A percentile compares a stretch with the other conserved stretches of the same genome.
These are phyloP conservation scores for Crypturellus tataupa DNA, from an alignment of 2,797 vertebrate genomes.

Conservation along the genomic window DNA sequence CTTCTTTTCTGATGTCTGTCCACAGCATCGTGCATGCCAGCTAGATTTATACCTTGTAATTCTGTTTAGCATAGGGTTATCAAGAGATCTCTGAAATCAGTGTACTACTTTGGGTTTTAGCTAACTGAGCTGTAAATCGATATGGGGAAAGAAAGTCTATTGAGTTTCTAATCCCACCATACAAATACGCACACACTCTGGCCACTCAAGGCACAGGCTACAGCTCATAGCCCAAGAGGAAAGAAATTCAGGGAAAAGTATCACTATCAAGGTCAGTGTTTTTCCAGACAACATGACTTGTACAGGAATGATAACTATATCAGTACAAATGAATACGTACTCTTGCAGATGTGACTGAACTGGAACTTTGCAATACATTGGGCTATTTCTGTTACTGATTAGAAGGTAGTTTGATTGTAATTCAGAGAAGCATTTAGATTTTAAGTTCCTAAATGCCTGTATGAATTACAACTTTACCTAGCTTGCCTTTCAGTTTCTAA, in stretches of 20 bases:
- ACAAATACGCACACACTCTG: not conserved
- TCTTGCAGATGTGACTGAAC: not conserved
- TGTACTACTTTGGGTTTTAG: not conserved
- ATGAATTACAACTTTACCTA: not conserved
- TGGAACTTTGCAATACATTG: not conserved
- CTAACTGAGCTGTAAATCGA: not conserved
- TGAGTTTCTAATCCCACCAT: not conserved
- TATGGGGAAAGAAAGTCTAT: rapidly evolving
- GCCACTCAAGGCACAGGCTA: not conserved
- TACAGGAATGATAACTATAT: not conserved
- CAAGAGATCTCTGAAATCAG: not conserved
- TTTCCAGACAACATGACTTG: not conserved
- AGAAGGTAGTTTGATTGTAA: not conserved
- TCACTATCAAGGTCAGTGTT: not conserved
- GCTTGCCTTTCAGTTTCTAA: not conserved
- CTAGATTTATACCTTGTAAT: not conserved
- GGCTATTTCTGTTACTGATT: not conserved
- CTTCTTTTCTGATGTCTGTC: not conserved
- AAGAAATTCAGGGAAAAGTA: not conserved
- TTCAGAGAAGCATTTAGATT: not conserved
- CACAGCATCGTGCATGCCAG: not conserved
- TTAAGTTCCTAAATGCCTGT: not conserved
- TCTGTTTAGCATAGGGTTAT: not conserved
- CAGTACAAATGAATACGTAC: not conserved
- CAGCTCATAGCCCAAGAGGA: not conserved